Base-by-base conservation (phyloP, 2,797 vertebrate genomes). In the Artibeus lituratus region DNA sequence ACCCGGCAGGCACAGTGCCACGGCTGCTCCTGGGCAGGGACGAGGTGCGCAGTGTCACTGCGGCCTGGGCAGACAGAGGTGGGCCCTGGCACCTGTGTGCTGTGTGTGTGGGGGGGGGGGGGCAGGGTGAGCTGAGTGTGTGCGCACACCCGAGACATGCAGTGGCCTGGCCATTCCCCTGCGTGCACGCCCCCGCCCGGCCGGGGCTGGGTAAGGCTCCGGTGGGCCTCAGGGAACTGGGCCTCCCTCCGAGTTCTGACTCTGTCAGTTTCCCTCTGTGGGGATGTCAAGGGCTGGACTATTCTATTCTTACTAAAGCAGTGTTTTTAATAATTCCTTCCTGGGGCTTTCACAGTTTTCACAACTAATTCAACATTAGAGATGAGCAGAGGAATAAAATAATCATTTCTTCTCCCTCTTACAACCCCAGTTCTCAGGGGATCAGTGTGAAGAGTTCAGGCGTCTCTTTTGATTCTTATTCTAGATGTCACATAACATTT, bases 51-150 rank as follows among this genome's bases (percentile, higher is more conserved):
- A 3, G 29, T 5, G 44, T 53, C 57, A 9, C 57, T 3, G 16
- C 37, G 26, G 47, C 67, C 42, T 7, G 29, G 21, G 51, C 77
- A 49, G 32, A 19, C 12, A 8, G 83, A 55, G 37, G 57, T 10
- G 32, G 42, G 16, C 0, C 0, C 29, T 2, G 5, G 62, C 55
- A 21, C 0, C 0, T 29, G 15, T 15, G 39, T 49, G 55, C 18
- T n/a, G 32, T n/a, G 32, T 35, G 57, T 2, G n/a, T 42, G 39
- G 39, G 39, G 39, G 4, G 39, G 81, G 1, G 5, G 55, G 3
- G 3, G 4, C 59, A 67, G 65, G 9, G 44, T 16, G 24, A 29
- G 44, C 37, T 72, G 21, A 29, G 37, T 29, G 53, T 29, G 74
- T 24, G 2, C 4, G 39, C 12, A 42, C 24, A 51, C 35, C 4